Conservation (phyloP, 2,888 invertebrate genomes). For the Drosophila paramelanica region DNA sequence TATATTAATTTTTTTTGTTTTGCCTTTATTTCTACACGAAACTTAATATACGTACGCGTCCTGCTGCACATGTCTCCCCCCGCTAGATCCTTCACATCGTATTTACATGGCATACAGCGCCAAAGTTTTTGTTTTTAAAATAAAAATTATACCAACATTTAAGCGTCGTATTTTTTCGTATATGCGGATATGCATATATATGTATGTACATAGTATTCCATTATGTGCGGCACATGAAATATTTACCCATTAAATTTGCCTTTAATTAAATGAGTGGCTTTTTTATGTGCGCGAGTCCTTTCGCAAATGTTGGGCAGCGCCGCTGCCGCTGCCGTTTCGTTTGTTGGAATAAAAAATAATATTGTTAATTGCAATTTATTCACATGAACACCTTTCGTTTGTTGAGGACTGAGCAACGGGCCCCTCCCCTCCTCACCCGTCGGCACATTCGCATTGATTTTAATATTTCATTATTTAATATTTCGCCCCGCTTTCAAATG, state of each 20-base stretch:
- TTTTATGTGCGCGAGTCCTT: constrained; percentile 44
- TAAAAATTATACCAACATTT: constrained; percentile 66
- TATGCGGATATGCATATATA: constrained; percentile 4
- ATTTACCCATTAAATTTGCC: constrained; percentile 81
- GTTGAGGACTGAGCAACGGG: constrained; percentile 5
- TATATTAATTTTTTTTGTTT: constrained; percentile 52
- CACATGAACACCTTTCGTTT: constrained; percentile 80
- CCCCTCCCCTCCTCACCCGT: constrained; percentile 10
- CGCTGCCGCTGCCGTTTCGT: constrained; percentile 51
- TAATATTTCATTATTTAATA: constrained; percentile 78
- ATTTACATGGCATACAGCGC: constrained; percentile 62
- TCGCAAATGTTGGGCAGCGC: constrained; percentile 15
- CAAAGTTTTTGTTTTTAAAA: constrained; percentile 57
- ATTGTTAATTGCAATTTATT: constrained; percentile 83
- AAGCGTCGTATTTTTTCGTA: constrained; percentile 53
- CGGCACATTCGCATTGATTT: constrained; percentile 54
- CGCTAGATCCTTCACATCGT: constrained; percentile 37
- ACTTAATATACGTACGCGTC: constrained; percentile 64
- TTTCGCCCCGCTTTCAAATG: constrained; percentile 25
- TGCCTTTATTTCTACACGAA: constrained; percentile 52
- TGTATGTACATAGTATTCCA: constrained; percentile 14
- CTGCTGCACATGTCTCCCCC: constrained; percentile 11
- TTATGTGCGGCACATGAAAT: constrained; percentile 69
- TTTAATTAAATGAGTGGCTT: constrained; percentile 76
- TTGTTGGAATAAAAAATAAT: constrained; percentile 76